Conservation (phyloP, 2,888 invertebrate species). For the Lasioglossum morio region DNA sequence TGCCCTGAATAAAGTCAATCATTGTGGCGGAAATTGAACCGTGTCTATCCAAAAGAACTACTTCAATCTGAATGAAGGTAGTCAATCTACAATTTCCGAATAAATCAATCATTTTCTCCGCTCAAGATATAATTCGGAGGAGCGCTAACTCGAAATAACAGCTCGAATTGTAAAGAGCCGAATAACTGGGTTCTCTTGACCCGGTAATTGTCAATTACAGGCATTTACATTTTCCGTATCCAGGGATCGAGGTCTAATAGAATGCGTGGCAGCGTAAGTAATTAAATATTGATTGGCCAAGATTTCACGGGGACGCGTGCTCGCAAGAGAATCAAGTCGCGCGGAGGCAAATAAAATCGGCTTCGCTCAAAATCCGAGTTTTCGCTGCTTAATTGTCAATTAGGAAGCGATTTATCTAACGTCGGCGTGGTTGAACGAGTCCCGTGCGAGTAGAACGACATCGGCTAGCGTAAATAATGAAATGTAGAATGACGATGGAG, state of each 20-base stretch:
- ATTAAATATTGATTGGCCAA: conserved; percentile 7
- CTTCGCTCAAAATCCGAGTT: neutral
- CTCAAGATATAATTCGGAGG: neutral
- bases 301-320: conserved; percentile 1
- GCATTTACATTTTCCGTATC: neutral
- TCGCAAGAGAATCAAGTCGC: neutral
- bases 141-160: neutral
- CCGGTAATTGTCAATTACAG: neutral
- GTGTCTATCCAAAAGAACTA: neutral
- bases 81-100: neutral
- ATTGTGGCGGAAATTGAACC: neutral
- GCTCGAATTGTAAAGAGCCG: neutral
- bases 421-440: neutral
- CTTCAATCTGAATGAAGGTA: neutral
- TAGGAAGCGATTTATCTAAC: neutral
- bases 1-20: neutral
- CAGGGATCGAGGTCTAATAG: neutral
- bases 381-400: conserved; percentile 1
- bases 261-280: conserved; percentile 12
- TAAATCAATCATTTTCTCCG: neutral
- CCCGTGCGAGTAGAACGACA: neutral
- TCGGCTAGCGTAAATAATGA: neutral
- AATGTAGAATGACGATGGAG: neutral
- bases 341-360: neutral
- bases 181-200: neutral